Evolutionary conservation across 2,888 invertebrate genomes (phyloP).

Genomic region (Pollenia amentaria): DNA sequence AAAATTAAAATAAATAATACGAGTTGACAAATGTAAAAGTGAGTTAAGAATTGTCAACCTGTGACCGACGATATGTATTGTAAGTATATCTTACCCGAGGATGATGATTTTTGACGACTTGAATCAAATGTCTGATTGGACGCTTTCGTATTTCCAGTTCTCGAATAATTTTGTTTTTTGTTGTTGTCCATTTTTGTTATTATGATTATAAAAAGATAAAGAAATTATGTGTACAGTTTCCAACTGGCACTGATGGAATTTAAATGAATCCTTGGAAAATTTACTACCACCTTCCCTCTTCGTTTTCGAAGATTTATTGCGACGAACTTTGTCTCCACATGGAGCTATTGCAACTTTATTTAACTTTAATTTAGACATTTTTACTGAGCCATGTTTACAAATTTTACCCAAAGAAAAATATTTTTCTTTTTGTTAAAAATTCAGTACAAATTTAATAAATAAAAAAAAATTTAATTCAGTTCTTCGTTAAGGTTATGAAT

Average conservation of each 20-base stretch:
- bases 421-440: conserved; percentile 34
- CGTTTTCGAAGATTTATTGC: conserved; percentile 73
- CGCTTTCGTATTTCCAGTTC: conserved; percentile 89
- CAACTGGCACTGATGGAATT: conserved; percentile 68
- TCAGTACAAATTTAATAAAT: conserved; percentile 11
- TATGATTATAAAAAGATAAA: conserved; percentile 62
- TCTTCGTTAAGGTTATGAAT: conserved; percentile 51
- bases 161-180: conserved; percentile 88
- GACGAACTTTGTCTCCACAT: conserved; percentile 83
- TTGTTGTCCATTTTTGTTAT: conserved; percentile 85
- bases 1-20: no score
- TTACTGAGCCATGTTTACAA: conserved; percentile 85
- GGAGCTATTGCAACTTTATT: conserved; percentile 81
- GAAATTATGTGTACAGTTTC: conserved; percentile 56
- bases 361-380: conserved; percentile 84
- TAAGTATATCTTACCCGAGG: conserved; percentile 79
- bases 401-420: conserved; percentile 66
- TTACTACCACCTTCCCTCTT: conserved; percentile 74
- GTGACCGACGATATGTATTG: no score
- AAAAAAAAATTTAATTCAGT: neutral
- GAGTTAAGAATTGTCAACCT: no score
- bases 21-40: no score
- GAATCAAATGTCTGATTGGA: conserved; percentile 87
- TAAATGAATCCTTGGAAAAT: conserved; percentile 58
- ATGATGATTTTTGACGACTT: conserved; percentile 82